Evolutionary conservation across 2,797 vertebrate species (phyloP).

Genomic region (Rachycentron canadum): DNA sequence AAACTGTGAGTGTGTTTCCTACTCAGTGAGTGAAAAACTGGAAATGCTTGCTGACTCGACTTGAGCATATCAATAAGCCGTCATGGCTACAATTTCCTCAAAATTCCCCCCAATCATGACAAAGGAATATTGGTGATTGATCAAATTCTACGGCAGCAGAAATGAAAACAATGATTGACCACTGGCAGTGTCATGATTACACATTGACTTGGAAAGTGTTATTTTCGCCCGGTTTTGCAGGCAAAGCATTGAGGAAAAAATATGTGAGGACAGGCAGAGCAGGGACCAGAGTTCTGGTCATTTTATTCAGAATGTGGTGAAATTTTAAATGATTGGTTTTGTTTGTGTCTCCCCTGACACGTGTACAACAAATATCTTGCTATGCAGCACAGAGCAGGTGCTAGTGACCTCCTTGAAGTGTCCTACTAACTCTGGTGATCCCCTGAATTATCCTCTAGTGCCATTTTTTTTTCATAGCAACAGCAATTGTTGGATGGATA

Average conservation of each 20-base stretch:
- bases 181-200: constrained; percentile 18
- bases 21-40: constrained; percentile 31
- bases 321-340: constrained; percentile 6
- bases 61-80: constrained; percentile 48
- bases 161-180: constrained; percentile 48
- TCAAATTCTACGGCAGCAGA: constrained; percentile 23
- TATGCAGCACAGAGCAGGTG: neutral
- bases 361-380: neutral
- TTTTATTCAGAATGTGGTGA: constrained; percentile 12
- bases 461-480: no score
- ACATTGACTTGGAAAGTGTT: constrained; percentile 10
- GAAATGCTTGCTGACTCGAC: constrained; percentile 12
- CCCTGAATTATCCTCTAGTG: no score
- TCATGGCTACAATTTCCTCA: constrained; percentile 42
- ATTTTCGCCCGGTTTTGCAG: constrained; percentile 28
- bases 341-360: constrained; percentile 6
- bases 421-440: neutral
- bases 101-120: constrained; percentile 41
- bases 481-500: neutral
- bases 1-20: constrained; percentile 2
- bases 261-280: neutral
- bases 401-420: no score
- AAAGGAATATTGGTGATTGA: constrained; percentile 20
- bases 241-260: constrained; percentile 9
- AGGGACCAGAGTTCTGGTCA: neutral